Evolutionary conservation across 2,113 vertebrate species (phyloP), one percentile per base, ranked within the genome.

Genomic region (Myotis lucifugus): DNA sequence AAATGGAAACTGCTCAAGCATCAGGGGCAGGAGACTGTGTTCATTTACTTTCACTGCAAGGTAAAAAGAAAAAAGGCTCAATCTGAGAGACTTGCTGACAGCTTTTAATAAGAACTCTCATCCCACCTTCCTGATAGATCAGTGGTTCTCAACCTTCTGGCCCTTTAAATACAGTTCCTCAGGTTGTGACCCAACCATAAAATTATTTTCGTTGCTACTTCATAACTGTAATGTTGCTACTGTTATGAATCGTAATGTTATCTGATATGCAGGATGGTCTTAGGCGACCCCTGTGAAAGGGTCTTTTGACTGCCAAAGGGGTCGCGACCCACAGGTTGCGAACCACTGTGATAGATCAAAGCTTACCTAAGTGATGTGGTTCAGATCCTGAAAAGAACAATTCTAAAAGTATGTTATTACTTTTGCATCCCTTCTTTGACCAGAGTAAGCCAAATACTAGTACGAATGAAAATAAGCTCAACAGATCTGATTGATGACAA

Each of bases 1-100:
- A 85, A 98, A 98, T 18, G 99, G 99, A 94, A 99, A 98, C 88
- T 99, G 99, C 52, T 99, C 99, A 95, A 99, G 96, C 48, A 99
- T 98, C 79, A 98, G 86, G 4, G 99, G 97, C 10, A 99, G 98
- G 78, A 99, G 98, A 40, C 99, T 98, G 4, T 99, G 98, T 37
- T 99, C 99, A 87, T 98, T 99, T 46, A 99, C 90, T 91, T 97
- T 99, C 98, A 99, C 99, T 99, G 97, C 13, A 98, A 91, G 74
- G 87, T 85, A 94, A 94, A 96, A 93, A 48, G 90, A 50, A 34
- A 29, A 37, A 91, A 67, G 21, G 9, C 37, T 81, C 42, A 42
- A 81, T 73, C 11, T 73, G 42, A 90, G n/a, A 73, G 64, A 50
- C 74, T 32, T 78, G 12, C 69, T 50, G 19, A 83, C 27, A 95